Percentiles rank a stretch among this genome's conserved stretches.
These are phyloP conservation scores for Odontesthes bonariensis DNA, from an alignment of 2,113 vertebrate species.

Conservation along the genomic window DNA sequence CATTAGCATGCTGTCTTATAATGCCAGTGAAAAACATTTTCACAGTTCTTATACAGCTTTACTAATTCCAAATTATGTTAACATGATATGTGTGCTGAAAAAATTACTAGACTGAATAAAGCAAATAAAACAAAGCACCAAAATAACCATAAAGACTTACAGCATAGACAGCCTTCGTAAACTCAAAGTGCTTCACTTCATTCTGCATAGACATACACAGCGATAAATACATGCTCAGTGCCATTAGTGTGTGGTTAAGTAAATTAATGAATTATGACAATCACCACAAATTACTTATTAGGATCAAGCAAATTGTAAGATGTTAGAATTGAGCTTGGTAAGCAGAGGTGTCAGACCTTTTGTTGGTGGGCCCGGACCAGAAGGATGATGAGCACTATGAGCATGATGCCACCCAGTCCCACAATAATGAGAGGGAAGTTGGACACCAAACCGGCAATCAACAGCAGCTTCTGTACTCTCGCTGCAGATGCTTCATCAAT, in stretches of 20 bases:
- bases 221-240: constrained; percentile 40
- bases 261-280: constrained; percentile 7
- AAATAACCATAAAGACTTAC: constrained; percentile 69
- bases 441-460: constrained; percentile 70
- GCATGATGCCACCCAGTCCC: constrained; percentile 74
- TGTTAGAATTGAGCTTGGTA: background rate
- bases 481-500: constrained; percentile 80
- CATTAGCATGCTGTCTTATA: background rate
- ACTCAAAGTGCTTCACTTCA: constrained; percentile 74
- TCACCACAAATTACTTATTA: constrained; percentile 9
- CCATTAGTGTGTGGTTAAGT: constrained; percentile 40
- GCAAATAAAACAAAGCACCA: constrained; percentile 18
- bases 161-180: constrained; percentile 71
- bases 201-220: constrained; percentile 69
- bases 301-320: constrained; percentile 14
- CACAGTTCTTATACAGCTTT: background rate
- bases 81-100: constrained; percentile 5
- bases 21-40: background rate
- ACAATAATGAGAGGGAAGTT: constrained; percentile 80
- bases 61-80: background rate
- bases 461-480: constrained; percentile 76
- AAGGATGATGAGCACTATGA: constrained; percentile 72
- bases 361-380: constrained; percentile 49
- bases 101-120: background rate
- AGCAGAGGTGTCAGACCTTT: constrained; percentile 61